Evolutionary conservation across 2,888 invertebrate genomes (phyloP), one percentile per base, ranked within the genome.

Genomic region (Tachystola acroxantha): DNA sequence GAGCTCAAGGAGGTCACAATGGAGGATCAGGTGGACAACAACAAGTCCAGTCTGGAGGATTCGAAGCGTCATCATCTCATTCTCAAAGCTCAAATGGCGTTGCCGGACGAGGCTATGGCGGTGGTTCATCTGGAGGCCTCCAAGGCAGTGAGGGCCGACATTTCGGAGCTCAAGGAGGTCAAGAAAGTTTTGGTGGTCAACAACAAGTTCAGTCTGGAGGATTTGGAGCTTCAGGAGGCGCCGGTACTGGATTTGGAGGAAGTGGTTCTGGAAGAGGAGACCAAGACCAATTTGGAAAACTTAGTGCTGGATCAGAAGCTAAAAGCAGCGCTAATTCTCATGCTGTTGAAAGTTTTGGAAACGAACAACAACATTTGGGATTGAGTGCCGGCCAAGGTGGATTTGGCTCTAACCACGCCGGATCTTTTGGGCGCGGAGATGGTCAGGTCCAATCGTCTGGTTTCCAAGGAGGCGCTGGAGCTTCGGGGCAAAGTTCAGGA

Each of bases 141-240:
- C 16, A 16, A 16, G 16, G 16, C 16, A 16, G 16, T 3, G 16
- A 16, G n/a, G 24, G 24, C 24, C 3, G 24, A 24, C 7, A 24
- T 24, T 37, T 37, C 1, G 42, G 37, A 3, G 32, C 13, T 5
- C 42, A 36, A 10, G 32, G 33, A 11, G 38, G 34, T 7, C 36
- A 46, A 27, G 40, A 34, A 34, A 40, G 32, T 7, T 38, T 22
- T 32, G 32, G 30, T 11, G 30, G 25, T 7, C 7, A 14, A 6
- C 34, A 39, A 16, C 37, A 33, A 11, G 31, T 13, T n/a, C 34
- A 37, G 22, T 13, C 29, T 16, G 31, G 34, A 29, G 29, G 36
- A 3, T 41, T 31, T 32, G 35, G 34, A 19, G 13, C 36, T 10
- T 12, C 19, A 5, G 29, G 14, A 10, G 7, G 22, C 7, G 9